Evolutionary conservation across 2,113 vertebrate genomes (phyloP).

Genomic region (Rhinichthys klamathensis): DNA sequence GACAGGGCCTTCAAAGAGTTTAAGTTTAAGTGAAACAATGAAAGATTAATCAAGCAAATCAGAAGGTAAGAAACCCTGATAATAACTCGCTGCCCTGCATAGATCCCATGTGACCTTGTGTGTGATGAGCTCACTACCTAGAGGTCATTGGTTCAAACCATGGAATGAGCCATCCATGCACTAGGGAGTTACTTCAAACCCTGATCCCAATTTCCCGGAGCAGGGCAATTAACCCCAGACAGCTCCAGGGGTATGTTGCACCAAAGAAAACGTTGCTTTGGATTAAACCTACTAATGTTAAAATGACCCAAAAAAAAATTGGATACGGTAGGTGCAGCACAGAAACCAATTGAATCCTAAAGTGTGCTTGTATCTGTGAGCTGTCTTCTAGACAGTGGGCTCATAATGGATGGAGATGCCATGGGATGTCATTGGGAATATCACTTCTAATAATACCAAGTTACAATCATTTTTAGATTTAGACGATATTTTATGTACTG

Average conservation of each 20-base stretch:
- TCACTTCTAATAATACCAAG: not conserved
- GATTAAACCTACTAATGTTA: not conserved
- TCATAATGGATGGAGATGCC: not conserved
- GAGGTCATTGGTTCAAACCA: slow-evolving; percentile 8
- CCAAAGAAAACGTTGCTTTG: slow-evolving; percentile 11
- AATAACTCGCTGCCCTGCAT: not conserved
- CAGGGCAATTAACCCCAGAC: slow-evolving; percentile 26
- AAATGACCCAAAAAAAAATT: not conserved
- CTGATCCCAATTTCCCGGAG: not conserved
- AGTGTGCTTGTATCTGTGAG: not conserved
- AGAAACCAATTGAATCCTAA: not conserved
- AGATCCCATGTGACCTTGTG: not conserved
- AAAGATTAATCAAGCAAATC: slow-evolving; percentile 35
- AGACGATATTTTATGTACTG: not conserved
- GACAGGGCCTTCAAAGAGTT: slow-evolving; percentile 36
- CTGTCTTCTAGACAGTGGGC: not conserved
- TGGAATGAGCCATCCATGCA: slow-evolving; percentile 14
- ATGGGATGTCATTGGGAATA: too few species aligned
- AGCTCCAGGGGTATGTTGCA: not conserved
- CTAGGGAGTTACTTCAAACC: slow-evolving; percentile 5
- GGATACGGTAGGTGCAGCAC: not conserved
- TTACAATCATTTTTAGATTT: not conserved
- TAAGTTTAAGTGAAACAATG: slow-evolving; percentile 50
- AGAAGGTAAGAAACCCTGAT: slow-evolving; percentile 1
- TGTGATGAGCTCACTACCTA: not conserved